Percentiles rank a stretch among this genome's conserved stretches.
Evolutionary conservation across 2,113 vertebrate species (phyloP).

Genomic region (Ariopsis seemanni): DNA sequence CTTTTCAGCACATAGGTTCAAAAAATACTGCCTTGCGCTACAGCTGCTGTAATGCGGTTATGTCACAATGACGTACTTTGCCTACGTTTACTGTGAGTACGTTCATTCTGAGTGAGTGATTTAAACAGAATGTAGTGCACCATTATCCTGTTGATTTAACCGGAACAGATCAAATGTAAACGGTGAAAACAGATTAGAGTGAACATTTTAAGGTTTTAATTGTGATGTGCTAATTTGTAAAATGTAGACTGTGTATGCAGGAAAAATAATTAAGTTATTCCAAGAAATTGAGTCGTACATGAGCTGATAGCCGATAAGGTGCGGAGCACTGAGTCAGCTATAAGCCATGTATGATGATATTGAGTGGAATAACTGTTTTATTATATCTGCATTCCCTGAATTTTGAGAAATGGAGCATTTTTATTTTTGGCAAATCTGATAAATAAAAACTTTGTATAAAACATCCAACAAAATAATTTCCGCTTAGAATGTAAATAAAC

Average conservation of each 20-base stretch:
- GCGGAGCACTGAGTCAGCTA: no score
- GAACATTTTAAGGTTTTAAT: not conserved
- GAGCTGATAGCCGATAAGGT: no score
- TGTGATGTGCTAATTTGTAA: not conserved
- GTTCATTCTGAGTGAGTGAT: not conserved
- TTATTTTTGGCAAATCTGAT: no score
- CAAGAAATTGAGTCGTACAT: no score
- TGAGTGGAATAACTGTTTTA: no score
- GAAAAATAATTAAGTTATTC: not conserved
- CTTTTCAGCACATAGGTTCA: not conserved
- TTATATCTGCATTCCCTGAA: no score
- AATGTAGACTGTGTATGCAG: not conserved
- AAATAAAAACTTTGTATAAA: no score
- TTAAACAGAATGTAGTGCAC: not conserved
- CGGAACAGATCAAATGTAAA: not conserved
- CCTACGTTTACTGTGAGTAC: not conserved
- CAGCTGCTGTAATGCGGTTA: not conserved
- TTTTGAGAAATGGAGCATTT: no score
- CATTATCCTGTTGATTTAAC: not conserved
- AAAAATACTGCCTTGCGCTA: not conserved
- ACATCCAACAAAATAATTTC: no score
- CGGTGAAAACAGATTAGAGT: not conserved
- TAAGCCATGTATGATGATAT: no score
- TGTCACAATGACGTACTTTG: not conserved
- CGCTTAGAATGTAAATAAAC: no score